Conservation (phyloP, 2,113 vertebrate genomes). For the Pampusana beccarii region DNA sequence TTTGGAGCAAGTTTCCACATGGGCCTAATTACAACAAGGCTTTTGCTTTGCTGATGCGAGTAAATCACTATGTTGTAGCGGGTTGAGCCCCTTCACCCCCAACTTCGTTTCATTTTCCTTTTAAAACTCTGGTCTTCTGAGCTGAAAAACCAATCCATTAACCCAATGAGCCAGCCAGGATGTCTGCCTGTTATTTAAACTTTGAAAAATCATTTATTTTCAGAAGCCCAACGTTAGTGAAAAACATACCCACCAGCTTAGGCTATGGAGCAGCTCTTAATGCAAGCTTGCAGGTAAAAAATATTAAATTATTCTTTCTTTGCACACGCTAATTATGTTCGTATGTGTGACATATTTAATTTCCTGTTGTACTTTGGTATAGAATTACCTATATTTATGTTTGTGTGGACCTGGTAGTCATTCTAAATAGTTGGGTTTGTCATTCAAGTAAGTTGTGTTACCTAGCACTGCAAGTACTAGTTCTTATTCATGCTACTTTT, state of each 20-base stretch:
- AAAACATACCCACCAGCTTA: slow-evolving; percentile 97
- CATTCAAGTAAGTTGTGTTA: slow-evolving; percentile 73
- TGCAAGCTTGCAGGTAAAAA: slow-evolving; percentile 96
- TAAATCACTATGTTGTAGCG: neutral
- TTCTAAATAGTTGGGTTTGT: slow-evolving; percentile 65
- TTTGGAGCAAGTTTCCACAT: neutral
- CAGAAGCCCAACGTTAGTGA: slow-evolving; percentile 98
- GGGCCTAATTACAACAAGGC: neutral
- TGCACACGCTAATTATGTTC: neutral
- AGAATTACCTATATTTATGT: neutral
- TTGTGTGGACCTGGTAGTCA: slow-evolving; percentile 16
- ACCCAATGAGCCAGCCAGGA: neutral
- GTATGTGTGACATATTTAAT: neutral
- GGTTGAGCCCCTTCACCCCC: neutral
- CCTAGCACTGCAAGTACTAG: slow-evolving; percentile 72
- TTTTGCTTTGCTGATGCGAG: neutral
- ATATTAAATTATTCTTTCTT: slow-evolving; percentile 1
- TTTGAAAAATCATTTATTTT: slow-evolving; percentile 69
- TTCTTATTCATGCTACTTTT: slow-evolving; percentile 76
- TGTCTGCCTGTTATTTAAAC: slow-evolving; percentile 49
- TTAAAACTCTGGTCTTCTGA: slow-evolving; percentile 2
- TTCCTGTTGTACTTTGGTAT: neutral
- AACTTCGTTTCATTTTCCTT: neutral
- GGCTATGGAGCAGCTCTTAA: slow-evolving; percentile 98
- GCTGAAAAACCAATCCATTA: neutral